Base-by-base conservation (phyloP, 1,140 invertebrate genomes). In the Rhopalosiphum padi region DNA sequence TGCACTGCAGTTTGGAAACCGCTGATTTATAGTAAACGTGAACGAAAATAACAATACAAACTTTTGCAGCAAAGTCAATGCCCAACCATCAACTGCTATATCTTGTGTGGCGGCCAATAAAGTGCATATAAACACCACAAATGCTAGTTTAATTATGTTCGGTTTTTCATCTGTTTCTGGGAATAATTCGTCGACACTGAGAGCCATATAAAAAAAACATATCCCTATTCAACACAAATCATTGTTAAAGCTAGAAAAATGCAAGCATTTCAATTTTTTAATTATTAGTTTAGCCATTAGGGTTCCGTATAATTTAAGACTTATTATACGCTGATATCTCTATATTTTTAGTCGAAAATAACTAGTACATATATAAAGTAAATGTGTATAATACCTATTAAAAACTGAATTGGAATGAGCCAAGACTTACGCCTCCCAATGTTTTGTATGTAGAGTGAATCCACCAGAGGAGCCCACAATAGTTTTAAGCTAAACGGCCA, bases 1-100 rank as follows among this genome's bases (percentile, higher is more conserved):
- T n/a, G n/a, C n/a, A n/a, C n/a, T n/a, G n/a, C n/a, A n/a, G n/a
- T n/a, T n/a, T n/a, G n/a, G n/a, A n/a, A n/a, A n/a, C n/a, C n/a
- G n/a, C n/a, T n/a, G n/a, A n/a, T n/a, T n/a, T 30, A 30, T 30
- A 60, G 55, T 60, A 60, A 8, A 60, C 9, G 25, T 30, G 3
- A 11, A 25, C 25, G 1, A 60, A 60, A 37, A 53, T 35, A 37
- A 89, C 37, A 90, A 30, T 23, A 93, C 43, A 94, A 95, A 97
- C 97, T 98, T 97, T 95, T 99, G 98, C 4, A 99, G 96, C 98
- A 99, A 99, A 7, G 99, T 99, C 3, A 99, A 95, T 3, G 99
- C 99, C 99, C 99, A 99, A 9, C 99, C 99, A 96, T 99, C 99
- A 1, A 99, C 99, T 90, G 99, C 99, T 95, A 99, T 99, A 95